Evolutionary conservation across 2,888 invertebrate genomes (phyloP).

Genomic region (Leptinotarsa rubiginosa): DNA sequence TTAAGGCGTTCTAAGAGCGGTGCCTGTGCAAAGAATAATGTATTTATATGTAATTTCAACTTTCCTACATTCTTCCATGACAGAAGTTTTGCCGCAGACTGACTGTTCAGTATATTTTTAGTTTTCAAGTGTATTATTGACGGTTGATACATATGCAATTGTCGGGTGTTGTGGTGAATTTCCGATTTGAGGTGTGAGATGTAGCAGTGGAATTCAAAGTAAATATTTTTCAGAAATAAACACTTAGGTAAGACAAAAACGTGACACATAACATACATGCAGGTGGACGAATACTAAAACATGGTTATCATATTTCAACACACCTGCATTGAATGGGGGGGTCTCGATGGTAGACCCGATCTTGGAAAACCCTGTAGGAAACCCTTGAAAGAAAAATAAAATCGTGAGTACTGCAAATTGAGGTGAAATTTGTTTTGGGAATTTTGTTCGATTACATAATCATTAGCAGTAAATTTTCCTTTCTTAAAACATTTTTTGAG

Average conservation of each 20-base stretch:
- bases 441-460: no score
- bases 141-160: conserved; percentile 5
- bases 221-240: background rate
- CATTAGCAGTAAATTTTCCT: no score
- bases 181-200: no score
- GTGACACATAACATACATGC: conserved; percentile 22
- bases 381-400: conserved; percentile 60
- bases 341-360: conserved; percentile 65
- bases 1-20: no score
- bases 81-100: no score
- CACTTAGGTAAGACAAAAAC: background rate
- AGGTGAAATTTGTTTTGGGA: background rate
- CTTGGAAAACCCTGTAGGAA: conserved; percentile 68
- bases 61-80: no score
- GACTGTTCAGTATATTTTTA: no score
- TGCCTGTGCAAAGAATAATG: no score
- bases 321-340: conserved; percentile 69
- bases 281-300: conserved; percentile 26
- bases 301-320: conserved; percentile 49
- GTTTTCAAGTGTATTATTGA: background rate
- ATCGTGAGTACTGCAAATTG: background rate
- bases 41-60: no score
- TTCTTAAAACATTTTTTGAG: no score
- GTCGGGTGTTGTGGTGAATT: background rate
- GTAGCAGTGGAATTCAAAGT: background rate